Conservation (phyloP, 2,797 vertebrate genomes). For the Myotis myotis region DNA sequence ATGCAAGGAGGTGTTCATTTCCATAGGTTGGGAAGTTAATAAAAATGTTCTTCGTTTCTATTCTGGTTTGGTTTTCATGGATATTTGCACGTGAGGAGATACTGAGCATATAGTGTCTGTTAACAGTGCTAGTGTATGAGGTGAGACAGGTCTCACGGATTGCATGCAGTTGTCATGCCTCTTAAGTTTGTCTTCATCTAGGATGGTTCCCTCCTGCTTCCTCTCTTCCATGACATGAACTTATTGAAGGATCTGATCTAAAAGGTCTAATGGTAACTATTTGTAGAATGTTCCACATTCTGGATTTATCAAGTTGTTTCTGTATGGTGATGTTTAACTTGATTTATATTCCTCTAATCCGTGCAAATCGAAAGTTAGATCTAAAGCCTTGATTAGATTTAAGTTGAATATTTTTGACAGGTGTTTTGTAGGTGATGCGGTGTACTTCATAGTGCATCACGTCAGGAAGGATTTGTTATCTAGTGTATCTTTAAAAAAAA, state of each 20-base stretch:
- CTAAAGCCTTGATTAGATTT: neutral
- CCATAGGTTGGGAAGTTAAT: neutral
- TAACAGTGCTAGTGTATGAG: neutral
- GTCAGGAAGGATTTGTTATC: neutral
- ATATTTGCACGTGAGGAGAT: neutral
- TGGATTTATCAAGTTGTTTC: conserved; percentile 3
- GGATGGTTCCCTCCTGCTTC: neutral
- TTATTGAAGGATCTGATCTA: neutral
- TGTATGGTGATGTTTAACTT: neutral
- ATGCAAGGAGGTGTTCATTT: neutral
- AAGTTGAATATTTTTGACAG: neutral
- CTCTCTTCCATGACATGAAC: neutral
- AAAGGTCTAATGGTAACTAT: neutral
- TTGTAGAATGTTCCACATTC: neutral
- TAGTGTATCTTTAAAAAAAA: neutral
- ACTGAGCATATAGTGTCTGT: neutral
- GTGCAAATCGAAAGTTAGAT: conserved; percentile 2
- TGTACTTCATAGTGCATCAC: neutral
- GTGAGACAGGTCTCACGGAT: neutral
- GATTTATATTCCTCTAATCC: neutral
- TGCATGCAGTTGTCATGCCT: neutral
- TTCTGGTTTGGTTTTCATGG: neutral
- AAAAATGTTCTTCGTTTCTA: neutral
- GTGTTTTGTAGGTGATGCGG: neutral
- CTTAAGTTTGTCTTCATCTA: neutral